Percentiles rank a stretch among this genome's conserved stretches.
These are phyloP conservation scores for Centropyge bicolor DNA, from an alignment of 2,797 vertebrate species.

Conservation along the genomic window DNA sequence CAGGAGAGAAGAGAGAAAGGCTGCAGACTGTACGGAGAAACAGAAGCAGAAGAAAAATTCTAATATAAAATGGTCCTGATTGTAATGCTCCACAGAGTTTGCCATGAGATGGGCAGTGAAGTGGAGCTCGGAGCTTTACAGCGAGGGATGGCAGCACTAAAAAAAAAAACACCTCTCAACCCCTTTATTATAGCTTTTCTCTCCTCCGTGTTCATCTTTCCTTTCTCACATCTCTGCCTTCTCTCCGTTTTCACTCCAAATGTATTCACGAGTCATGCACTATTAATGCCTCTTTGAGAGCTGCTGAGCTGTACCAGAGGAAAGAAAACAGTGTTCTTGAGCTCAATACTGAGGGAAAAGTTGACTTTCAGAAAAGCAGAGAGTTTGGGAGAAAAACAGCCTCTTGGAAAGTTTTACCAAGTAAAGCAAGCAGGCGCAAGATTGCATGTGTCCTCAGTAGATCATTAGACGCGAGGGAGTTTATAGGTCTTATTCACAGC, in stretches of 20 bases:
- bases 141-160: background rate
- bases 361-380: background rate
- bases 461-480: too few relatives aligned
- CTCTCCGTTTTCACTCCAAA: constrained; percentile 25
- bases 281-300: constrained; percentile 21
- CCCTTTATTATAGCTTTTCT: constrained; percentile 6
- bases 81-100: constrained; percentile 30
- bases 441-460: background rate
- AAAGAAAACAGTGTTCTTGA: background rate
- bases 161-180: constrained; percentile 15
- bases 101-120: constrained; percentile 12
- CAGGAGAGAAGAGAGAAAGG: background rate
- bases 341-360: background rate
- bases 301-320: constrained; percentile 1
- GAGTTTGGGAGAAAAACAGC: background rate
- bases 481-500: background rate
- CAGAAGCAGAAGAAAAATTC: constrained; percentile 10
- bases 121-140: constrained; percentile 20
- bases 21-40: constrained; percentile 1
- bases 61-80: constrained; percentile 47
- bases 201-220: background rate
- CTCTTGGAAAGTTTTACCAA: background rate
- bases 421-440: background rate
- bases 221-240: constrained; percentile 13
- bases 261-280: constrained; percentile 24